Evolutionary conservation across 2,797 vertebrate species (phyloP).

Genomic region (Sarcophilus harrisii): DNA sequence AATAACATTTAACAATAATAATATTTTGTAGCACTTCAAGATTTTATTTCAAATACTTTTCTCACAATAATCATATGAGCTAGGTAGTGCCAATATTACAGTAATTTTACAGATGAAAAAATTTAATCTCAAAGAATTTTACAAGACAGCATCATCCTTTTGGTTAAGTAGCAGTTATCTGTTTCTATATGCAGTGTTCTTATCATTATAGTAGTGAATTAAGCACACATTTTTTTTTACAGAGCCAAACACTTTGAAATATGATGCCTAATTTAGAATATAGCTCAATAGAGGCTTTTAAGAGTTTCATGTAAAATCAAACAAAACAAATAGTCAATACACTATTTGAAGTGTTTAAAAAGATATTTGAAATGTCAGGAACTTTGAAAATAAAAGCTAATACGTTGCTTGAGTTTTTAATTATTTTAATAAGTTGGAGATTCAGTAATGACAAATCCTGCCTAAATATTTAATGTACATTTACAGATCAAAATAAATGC

Average conservation of each 20-base stretch:
- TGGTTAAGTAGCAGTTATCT: not conserved
- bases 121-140: not conserved
- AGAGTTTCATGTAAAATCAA: not conserved
- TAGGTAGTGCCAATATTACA: not conserved
- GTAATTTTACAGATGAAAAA: not conserved
- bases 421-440: not conserved
- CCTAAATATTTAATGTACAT: not conserved
- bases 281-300: not conserved
- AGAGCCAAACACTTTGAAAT: not conserved
- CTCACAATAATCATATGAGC: not conserved
- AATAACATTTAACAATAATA: not conserved
- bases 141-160: not conserved
- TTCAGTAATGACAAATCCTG: not conserved
- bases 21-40: not conserved
- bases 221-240: not conserved
- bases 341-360: not conserved
- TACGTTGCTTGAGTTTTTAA: slow-evolving; percentile 6
- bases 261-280: not conserved
- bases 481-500: too few species aligned
- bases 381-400: not conserved
- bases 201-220: not conserved
- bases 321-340: not conserved
- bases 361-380: not conserved
- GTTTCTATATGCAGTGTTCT: not conserved
- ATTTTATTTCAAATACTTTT: not conserved